Evolutionary conservation across 1,140 invertebrate genomes (phyloP).

Genomic region (Aphelinus atriplicis): DNA sequence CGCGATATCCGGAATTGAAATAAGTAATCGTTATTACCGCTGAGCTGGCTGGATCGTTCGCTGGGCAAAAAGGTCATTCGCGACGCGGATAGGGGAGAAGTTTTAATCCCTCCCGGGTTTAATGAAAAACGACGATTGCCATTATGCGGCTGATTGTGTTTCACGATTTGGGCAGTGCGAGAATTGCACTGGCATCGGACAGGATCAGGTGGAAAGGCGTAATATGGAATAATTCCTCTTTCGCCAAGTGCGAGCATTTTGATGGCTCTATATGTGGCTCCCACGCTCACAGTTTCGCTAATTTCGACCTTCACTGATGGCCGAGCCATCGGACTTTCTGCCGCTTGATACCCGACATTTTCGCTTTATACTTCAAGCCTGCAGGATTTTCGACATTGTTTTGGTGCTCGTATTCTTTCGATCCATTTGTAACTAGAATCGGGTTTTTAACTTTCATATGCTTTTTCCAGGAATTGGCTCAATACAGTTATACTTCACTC

Average conservation of each 20-base stretch:
- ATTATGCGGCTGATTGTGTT: constrained; percentile 40
- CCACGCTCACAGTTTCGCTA: background rate
- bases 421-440: background rate
- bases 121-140: constrained; percentile 24
- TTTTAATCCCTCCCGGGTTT: constrained; percentile 34
- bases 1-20: constrained; percentile 38
- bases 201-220: constrained; percentile 22
- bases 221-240: constrained; percentile 19
- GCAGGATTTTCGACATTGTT: background rate
- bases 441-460: too few relatives aligned
- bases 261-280: background rate
- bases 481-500: too few relatives aligned
- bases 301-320: background rate
- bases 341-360: background rate
- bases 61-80: background rate
- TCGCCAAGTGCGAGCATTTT: background rate
- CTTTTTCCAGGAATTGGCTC: too few relatives aligned
- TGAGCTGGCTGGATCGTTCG: constrained; percentile 7
- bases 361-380: too few relatives aligned
- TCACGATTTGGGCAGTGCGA: constrained; percentile 7
- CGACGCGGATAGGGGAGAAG: constrained; percentile 24
- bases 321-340: background rate
- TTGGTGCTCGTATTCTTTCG: background rate
- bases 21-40: constrained; percentile 38
- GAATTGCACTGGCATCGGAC: constrained; percentile 1